Base-by-base conservation (phyloP, 2,888 invertebrate genomes). In the Ormyrus pomaceus region DNA sequence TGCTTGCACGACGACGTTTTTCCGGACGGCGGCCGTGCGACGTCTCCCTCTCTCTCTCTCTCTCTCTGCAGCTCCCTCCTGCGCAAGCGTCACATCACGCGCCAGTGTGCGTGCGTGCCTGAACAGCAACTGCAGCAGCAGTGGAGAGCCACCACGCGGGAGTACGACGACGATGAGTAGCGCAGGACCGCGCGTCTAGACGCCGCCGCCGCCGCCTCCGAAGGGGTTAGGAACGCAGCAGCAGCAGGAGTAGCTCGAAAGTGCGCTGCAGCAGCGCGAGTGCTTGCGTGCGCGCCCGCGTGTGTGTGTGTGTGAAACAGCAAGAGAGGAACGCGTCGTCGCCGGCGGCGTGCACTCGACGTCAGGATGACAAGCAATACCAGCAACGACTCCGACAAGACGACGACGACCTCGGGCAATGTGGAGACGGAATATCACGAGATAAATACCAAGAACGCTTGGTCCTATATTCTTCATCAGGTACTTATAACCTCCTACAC, bases 381-480 rank as follows among this genome's bases (percentile, higher is more conserved):
- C 83, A 84, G 82, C 79, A 84, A 75, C 78, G 71, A 62, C 19
- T 79, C 66, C 77, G 83, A 34, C 34, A 34, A 84, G 83, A 83
- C 81, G 72, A 85, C 87, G 66, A 83, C 85, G 69, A 83, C 85
- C 77, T 86, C 86, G 83, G 92, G 91, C 88, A 92, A 92, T 88
- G 92, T 96, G 84, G 95, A 95, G 91, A 92, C 93, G 73, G 95
- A 96, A 91, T 96, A 94, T 91, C 91, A 92, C 86, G 94, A 95
- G 88, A 93, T 96, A 86, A 94, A 93, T 87, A 92, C 93, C 84
- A 94, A 93, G 87, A 93, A 93, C 89, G 94, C 94, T 84, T 96
- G 96, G 96, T 91, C 93, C 82, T 34, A 34, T 4, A 90, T 92
- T 84, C 91, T 95, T 83, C 96, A 94, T 91, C 95, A 95, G 94